Percentiles rank a stretch among this genome's conserved stretches.
Evolutionary conservation across 2,888 invertebrate genomes (phyloP).

Genomic region (Strigamia crassipes): DNA sequence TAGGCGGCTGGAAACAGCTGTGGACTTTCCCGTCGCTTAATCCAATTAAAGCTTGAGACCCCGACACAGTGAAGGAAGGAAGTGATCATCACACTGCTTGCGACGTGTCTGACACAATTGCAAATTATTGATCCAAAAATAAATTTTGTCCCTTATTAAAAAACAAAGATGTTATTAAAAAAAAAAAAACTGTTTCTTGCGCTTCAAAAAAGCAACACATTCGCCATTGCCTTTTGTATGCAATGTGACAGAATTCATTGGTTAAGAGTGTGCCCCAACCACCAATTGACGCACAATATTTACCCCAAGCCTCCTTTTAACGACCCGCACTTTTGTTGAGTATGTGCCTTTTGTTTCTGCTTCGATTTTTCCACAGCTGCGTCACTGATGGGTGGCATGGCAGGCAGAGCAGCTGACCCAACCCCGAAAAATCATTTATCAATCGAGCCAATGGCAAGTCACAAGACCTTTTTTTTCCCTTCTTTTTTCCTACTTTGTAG

Average conservation of each 20-base stretch:
- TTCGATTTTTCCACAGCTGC: constrained; percentile 31
- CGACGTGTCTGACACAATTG: constrained; percentile 39
- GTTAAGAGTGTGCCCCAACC: background rate
- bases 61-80: constrained; percentile 4
- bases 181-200: background rate
- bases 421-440: constrained; percentile 41
- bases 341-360: constrained; percentile 31
- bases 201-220: background rate
- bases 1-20: constrained; percentile 46
- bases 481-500: background rate
- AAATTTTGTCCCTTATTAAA: constrained; percentile 5
- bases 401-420: constrained; percentile 44
- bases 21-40: constrained; percentile 47
- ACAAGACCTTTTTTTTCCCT: constrained; percentile 20
- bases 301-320: background rate
- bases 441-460: constrained; percentile 33
- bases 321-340: constrained; percentile 6
- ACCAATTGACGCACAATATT: constrained; percentile 13
- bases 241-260: background rate
- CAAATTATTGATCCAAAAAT: constrained; percentile 36
- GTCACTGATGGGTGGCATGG: constrained; percentile 19
- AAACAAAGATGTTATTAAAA: background rate
- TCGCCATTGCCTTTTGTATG: background rate
- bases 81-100: constrained; percentile 36
- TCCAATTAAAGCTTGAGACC: constrained; percentile 48